Evolutionary conservation across 2,888 invertebrate species (phyloP).

Genomic region (Pristionchus mayeri): DNA sequence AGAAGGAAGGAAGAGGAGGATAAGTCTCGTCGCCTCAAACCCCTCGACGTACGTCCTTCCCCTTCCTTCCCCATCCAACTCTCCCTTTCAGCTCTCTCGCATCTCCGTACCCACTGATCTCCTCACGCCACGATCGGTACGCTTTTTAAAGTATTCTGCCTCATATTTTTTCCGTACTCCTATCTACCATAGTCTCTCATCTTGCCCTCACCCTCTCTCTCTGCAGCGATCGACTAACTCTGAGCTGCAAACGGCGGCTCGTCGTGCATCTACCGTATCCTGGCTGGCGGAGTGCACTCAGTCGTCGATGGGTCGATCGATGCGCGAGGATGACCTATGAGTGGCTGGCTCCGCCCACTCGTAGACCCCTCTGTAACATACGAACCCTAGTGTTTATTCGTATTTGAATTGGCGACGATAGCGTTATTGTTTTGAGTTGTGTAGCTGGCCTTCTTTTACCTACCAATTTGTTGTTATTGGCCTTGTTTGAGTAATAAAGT

Average conservation of each 20-base stretch:
- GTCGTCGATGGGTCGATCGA: conserved; percentile 21
- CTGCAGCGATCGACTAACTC: not conserved
- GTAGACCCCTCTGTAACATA: not conserved
- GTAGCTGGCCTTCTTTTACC: not conserved
- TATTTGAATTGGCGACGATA: conserved; percentile 36
- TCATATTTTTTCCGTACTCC: not conserved
- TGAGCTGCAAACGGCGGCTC: not conserved
- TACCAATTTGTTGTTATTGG: not conserved
- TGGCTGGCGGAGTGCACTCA: conserved; percentile 30
- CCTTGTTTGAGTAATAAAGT: conserved; percentile 4
- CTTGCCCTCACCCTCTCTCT: not conserved
- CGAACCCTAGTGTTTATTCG: conserved; percentile 31
- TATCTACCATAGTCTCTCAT: not conserved
- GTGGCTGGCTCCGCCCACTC: conserved; percentile 4
- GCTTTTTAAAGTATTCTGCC: not conserved
- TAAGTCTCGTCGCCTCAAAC: too few species aligned
- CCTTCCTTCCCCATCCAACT: too few species aligned
- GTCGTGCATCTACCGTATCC: conserved; percentile 38
- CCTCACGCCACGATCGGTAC: conserved; percentile 8
- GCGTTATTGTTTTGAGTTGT: conserved; percentile 13
- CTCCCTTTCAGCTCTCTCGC: not conserved
- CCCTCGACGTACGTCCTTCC: too few species aligned
- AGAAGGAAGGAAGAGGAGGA: not conserved
- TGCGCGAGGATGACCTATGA: conserved; percentile 8
- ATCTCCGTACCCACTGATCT: not conserved